Conservation (phyloP, 1,140 invertebrate genomes). For the Lordiphosa stackelbergi region DNA sequence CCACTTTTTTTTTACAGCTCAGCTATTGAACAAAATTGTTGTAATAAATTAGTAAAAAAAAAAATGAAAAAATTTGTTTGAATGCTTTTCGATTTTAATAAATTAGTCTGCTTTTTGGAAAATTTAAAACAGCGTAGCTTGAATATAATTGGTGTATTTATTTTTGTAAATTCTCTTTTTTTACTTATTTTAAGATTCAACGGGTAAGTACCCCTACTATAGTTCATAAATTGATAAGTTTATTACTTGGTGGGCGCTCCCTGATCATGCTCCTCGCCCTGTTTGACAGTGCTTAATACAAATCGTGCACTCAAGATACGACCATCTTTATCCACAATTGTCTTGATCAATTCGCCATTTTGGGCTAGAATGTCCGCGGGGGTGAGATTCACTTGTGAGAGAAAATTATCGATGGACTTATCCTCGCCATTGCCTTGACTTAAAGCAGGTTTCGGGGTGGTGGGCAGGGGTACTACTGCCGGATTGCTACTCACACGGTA, state of each 20-base stretch:
- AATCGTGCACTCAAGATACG: constrained; percentile 51
- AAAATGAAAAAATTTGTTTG: constrained; percentile 21
- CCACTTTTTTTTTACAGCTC: constrained; percentile 62
- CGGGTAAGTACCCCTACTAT: no score
- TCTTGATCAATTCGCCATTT: constrained; percentile 53
- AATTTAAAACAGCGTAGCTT: constrained; percentile 18
- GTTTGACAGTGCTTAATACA: constrained; percentile 50
- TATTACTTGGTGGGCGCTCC: constrained; percentile 37
- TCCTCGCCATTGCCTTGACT: background rate
- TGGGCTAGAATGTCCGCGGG: constrained; percentile 38
- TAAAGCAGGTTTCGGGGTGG: background rate
- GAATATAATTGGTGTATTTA: constrained; percentile 15
- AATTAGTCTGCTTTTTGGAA: constrained; percentile 23
- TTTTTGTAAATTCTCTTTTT: constrained; percentile 20
- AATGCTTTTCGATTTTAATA: constrained; percentile 50
- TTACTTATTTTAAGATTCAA: constrained; percentile 10
- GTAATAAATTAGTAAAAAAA: constrained; percentile 65
- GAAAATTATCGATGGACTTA: constrained; percentile 43
- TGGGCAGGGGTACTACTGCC: constrained; percentile 9
- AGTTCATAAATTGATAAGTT: no score
- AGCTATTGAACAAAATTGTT: constrained; percentile 59
- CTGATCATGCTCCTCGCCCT: background rate
- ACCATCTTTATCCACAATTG: constrained; percentile 59
- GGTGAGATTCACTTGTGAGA: constrained; percentile 38
- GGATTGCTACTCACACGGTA: constrained; percentile 8